Evolutionary conservation across 2,888 invertebrate genomes (phyloP).

Genomic region (Encarsia formosa): DNA sequence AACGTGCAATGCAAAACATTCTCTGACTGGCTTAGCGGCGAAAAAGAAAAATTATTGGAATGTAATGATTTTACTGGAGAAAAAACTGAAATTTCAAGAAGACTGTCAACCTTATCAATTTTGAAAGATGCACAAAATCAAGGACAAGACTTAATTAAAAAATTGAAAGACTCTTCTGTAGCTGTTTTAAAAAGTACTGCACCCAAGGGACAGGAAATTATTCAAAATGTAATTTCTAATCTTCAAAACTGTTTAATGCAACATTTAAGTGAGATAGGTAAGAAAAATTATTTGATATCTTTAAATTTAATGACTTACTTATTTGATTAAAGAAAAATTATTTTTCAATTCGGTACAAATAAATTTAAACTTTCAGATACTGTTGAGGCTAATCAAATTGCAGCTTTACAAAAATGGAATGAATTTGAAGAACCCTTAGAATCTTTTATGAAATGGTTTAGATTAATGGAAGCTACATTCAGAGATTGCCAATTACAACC

Average conservation of each 20-base stretch:
- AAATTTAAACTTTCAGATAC: slow-evolving; percentile 49
- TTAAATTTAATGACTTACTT: neutral
- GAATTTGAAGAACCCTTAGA: slow-evolving; percentile 81
- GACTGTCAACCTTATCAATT: slow-evolving; percentile 63
- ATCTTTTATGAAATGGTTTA: slow-evolving; percentile 80
- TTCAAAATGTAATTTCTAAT: slow-evolving; percentile 70
- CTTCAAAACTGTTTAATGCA: slow-evolving; percentile 65
- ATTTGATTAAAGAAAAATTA: neutral
- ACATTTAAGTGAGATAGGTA: slow-evolving; percentile 63
- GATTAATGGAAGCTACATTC: slow-evolving; percentile 76
- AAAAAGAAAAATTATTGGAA: slow-evolving; percentile 75
- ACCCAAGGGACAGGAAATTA: slow-evolving; percentile 68
- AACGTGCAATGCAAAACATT: slow-evolving; percentile 71
- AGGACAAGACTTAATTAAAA: slow-evolving; percentile 64
- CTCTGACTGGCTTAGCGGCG: slow-evolving; percentile 76
- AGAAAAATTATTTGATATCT: slow-evolving; percentile 24
- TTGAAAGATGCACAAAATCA: slow-evolving; percentile 65
- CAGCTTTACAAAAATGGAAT: slow-evolving; percentile 77
- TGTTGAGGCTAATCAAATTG: slow-evolving; percentile 70
- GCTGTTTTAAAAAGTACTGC: slow-evolving; percentile 74
- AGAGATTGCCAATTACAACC: slow-evolving; percentile 82
- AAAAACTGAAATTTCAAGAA: slow-evolving; percentile 72
- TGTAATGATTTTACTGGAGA: slow-evolving; percentile 83
- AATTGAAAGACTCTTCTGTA: slow-evolving; percentile 62
- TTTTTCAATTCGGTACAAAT: neutral